Percentiles rank a stretch among this genome's conserved stretches.
phyloP scores from a whole-genome alignment of 2,113 vertebrate genomes.

The Paradoxurus hermaphroditus region DNA sequence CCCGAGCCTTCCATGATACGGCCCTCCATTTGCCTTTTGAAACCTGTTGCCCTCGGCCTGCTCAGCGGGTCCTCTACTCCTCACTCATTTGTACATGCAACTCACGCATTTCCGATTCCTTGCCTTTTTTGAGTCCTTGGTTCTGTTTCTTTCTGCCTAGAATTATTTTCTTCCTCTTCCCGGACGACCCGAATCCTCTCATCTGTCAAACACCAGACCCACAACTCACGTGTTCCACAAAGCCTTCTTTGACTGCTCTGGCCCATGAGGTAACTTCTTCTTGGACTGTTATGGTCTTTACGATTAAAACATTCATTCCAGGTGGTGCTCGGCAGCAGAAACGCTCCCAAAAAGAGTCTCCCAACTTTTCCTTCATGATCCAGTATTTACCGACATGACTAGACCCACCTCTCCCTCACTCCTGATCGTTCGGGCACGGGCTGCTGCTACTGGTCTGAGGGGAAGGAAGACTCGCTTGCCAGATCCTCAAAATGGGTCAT shows the following conservation, averaged over 20 bases:
- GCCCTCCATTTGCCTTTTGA: not conserved
- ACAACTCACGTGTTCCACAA: not conserved
- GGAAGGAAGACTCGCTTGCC: not conserved
- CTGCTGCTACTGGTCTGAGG: not conserved
- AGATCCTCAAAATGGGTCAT: not conserved
- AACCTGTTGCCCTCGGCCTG: not conserved
- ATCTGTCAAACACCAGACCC: not conserved
- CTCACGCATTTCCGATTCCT: not conserved
- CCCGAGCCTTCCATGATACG: not conserved
- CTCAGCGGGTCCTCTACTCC: not conserved
- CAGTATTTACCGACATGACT: not conserved
- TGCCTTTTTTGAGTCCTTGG: not conserved
- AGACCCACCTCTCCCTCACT: not conserved
- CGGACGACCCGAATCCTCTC: not conserved
- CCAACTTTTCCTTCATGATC: not conserved
- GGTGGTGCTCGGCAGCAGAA: not conserved
- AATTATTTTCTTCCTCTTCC: not conserved
- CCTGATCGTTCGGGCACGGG: accelerated
- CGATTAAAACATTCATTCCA: not conserved
- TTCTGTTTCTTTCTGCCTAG: not conserved
- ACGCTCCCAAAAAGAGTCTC: not conserved
- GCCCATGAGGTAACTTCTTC: not conserved
- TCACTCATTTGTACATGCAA: not conserved
- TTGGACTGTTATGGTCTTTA: not conserved
- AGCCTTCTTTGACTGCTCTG: not conserved